Base-by-base conservation (phyloP, 2,113 vertebrate genomes). In the Haliaeetus leucogaster region DNA sequence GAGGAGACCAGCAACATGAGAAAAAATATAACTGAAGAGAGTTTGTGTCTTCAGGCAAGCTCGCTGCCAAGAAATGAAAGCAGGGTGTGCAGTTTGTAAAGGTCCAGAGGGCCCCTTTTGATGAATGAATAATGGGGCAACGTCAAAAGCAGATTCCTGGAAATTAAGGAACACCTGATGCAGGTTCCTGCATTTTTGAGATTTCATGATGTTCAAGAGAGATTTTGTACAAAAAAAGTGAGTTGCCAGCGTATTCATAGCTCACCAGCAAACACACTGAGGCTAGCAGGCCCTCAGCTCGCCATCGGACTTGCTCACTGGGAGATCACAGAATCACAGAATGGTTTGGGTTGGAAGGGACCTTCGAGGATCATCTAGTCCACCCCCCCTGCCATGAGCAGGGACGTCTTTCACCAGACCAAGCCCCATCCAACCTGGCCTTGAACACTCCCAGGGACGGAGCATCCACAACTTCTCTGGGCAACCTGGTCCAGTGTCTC, bases 81-180 rank as follows among this genome's bases (percentile, higher is more conserved):
- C 38, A 65, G 43, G 13, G 38, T n/a, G 22, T 72, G 52, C 19
- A 38, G 30, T 68, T 82, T 84, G 61, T 40, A 87, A 56, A 61
- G 48, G 19, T 63, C 68, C 80, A 76, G 66, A 85, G 45, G n/a
- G 34, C 8, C 1, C 0, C 27, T 55, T 91, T 73, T 86, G 62
- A 73, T 76, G 22, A 85, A 82, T 66, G 20, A 76, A 26, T 66
- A 65, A 91, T 50, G 32, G 65, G 22, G 14, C 30, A 79, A 65
- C 62, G 82, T 58, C 89, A 87, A 73, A 95, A 94, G 27, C 29
- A 89, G 53, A 42, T 87, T 55, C 36, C 48, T 92, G 4, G 1
- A 89, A 91, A 94, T 84, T 78, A 42, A n/a, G 27, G 53, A 90
- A 55, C 65, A 92, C 36, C 40, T 72, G 72, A 36, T 40, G 40